phyloP scores from a whole-genome alignment of 2,113 vertebrate species.

The Carlito syrichta region DNA sequence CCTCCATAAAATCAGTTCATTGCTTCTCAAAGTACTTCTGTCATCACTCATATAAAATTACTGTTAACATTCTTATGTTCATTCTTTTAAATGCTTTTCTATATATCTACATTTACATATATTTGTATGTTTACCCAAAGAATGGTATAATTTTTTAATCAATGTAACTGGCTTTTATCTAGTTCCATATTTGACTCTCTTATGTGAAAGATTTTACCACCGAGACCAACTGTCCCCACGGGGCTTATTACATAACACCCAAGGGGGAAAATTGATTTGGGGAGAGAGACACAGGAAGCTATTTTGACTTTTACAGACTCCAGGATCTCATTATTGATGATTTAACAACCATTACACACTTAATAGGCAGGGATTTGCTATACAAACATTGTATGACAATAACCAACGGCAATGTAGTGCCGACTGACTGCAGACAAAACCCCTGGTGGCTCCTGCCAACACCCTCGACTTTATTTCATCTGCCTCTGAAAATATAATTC shows the following conservation, averaged over 20 bases:
- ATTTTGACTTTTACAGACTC: neutral
- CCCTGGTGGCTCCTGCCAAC: neutral
- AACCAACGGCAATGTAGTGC: neutral
- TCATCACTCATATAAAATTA: neutral
- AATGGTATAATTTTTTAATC: neutral
- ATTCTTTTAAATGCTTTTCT: neutral
- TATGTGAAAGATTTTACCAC: neutral
- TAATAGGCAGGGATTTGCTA: neutral
- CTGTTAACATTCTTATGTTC: neutral
- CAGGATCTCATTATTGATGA: slow-evolving; percentile 27
- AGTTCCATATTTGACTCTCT: slow-evolving; percentile 24
- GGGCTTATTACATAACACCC: neutral
- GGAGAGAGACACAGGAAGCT: slow-evolving; percentile 31
- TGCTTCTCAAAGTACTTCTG: neutral
- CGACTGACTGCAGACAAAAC: neutral
- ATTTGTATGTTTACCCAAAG: neutral
- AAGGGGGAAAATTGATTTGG: neutral
- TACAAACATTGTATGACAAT: neutral
- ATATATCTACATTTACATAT: neutral
- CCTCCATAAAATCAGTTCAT: neutral
- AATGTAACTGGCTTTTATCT: neutral
- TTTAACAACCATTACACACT: slow-evolving; percentile 24
- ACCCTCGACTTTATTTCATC: neutral
- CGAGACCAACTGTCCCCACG: neutral
- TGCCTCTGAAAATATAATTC: neutral